Evolutionary conservation across 2,888 invertebrate species (phyloP).

Genomic region (Chydorus sphaericus): DNA sequence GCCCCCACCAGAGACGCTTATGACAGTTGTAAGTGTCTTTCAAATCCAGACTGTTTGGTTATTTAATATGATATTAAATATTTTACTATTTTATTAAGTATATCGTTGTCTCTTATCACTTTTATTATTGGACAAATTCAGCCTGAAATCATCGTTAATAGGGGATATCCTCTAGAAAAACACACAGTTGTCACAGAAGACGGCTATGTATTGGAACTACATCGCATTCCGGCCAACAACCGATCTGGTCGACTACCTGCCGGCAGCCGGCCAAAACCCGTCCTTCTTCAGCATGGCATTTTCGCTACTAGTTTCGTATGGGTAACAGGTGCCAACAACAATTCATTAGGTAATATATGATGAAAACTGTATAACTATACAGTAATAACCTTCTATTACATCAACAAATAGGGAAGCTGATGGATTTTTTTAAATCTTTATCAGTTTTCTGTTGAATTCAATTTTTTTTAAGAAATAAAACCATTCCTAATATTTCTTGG

Average conservation of each 20-base stretch:
- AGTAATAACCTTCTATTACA: too few species aligned
- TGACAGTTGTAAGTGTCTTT: background rate
- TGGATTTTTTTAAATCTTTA: too few species aligned
- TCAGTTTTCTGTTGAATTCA: too few species aligned
- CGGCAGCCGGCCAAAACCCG: conserved; percentile 22
- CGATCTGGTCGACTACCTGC: background rate
- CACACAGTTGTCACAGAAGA: conserved; percentile 15
- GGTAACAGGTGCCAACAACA: conserved; percentile 30
- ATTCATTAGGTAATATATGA: conserved; percentile 19
- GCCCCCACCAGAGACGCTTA: background rate
- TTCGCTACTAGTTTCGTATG: conserved; percentile 30
- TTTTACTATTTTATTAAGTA: too few species aligned
- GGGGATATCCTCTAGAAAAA: conserved; percentile 16
- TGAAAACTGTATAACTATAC: too few species aligned
- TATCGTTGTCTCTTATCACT: too few species aligned
- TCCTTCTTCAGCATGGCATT: conserved; percentile 40
- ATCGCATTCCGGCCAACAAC: conserved; percentile 11
- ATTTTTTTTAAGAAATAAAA: too few species aligned
- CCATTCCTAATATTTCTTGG: too few species aligned
- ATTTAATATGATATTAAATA: too few species aligned
- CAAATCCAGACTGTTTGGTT: too few species aligned
- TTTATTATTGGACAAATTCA: too few species aligned
- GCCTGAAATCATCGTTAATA: conserved; percentile 15
- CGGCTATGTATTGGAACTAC: conserved; percentile 10
- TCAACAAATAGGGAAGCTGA: too few species aligned